A percentile compares a stretch with the other conserved stretches of the same genome.
Evolutionary conservation across 2,888 invertebrate genomes (phyloP).

Genomic region (Heliconius erato): DNA sequence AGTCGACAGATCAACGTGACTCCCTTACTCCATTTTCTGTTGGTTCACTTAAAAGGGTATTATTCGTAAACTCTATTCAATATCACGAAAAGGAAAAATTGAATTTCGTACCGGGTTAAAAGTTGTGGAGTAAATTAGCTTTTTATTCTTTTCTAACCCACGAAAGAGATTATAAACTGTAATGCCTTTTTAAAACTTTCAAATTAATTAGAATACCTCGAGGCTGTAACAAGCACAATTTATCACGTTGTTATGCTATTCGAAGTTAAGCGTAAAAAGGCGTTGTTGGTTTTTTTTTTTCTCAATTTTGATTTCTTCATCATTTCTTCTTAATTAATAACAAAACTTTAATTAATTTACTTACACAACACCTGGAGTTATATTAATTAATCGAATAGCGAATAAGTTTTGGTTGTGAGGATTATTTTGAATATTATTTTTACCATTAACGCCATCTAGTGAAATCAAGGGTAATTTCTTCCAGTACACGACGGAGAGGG

Average conservation of each 20-base stretch:
- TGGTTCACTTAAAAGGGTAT: conserved; percentile 29
- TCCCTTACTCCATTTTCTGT: conserved; percentile 18
- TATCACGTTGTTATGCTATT: conserved; percentile 2
- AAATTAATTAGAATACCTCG: conserved; percentile 29
- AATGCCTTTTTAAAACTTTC: conserved; percentile 45
- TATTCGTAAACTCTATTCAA: conserved; percentile 44
- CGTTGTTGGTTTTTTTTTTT: background rate
- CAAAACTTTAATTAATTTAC: background rate
- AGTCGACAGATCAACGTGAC: conserved; percentile 14
- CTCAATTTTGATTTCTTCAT: background rate
- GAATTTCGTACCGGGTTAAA: conserved; percentile 51
- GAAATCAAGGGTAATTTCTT: conserved; percentile 58
- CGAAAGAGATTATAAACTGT: conserved; percentile 43
- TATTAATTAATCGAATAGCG: conserved; percentile 7
- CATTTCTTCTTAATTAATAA: conserved; percentile 2
- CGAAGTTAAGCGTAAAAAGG: background rate
- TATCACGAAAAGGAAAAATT: conserved; percentile 55
- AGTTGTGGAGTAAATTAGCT: conserved; percentile 50
- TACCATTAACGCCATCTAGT: background rate
- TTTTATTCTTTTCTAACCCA: conserved; percentile 39
- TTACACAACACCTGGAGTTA: background rate
- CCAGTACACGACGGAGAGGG: conserved; percentile 93
- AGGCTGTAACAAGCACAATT: conserved; percentile 10
- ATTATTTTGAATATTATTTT: background rate
- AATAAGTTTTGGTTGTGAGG: background rate